Evolutionary conservation across 2,888 invertebrate genomes (phyloP), one percentile per base, ranked within the genome.

Genomic region (Asteroscopus sphinx): DNA sequence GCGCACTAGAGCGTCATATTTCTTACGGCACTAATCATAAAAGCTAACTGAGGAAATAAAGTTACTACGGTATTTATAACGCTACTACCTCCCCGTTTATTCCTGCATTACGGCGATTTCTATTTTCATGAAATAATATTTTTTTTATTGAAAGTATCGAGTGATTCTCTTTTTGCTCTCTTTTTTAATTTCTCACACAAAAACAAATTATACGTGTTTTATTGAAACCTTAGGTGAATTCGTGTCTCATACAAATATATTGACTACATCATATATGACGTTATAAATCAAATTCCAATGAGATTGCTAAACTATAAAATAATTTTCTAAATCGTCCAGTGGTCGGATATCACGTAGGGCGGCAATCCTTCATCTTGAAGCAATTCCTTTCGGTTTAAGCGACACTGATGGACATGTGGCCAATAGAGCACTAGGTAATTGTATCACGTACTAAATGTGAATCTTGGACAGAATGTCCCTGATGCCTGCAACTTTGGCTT

Each of bases 331-430:
- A 87, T 81, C 79, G 82, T 76, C 59, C 67, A 57, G 60, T 73
- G 74, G 60, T 69, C 68, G 61, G 64, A 63, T 72, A 76, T 79
- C 89, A 89, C 89, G 89, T 88, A 84, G 76, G 79, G 75, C 77
- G 82, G 80, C 77, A 76, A 80, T 74, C 53, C 68, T 77, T 75
- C 79, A 79, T 82, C 81, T 79, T 71, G 49, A 52, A 69, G 77
- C 75, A 80, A 82, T 83, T 82, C 79, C 78, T 77, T 73, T 56
- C 39, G 69, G 47, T 63, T 66, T 60, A 68, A 68, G 73, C 73
- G 76, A 72, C 67, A 78, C 74, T 76, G 77, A 70, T 72, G 68
- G 78, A 77, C 82, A 80, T 79, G 64, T 76, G 71, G 51, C 74
- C 57, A 65, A 65, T 68, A 64, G 69, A 67, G 66, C 68, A 42